Conservation (phyloP, 2,113 vertebrate genomes). For the Cyphomyrus plagiostoma region DNA sequence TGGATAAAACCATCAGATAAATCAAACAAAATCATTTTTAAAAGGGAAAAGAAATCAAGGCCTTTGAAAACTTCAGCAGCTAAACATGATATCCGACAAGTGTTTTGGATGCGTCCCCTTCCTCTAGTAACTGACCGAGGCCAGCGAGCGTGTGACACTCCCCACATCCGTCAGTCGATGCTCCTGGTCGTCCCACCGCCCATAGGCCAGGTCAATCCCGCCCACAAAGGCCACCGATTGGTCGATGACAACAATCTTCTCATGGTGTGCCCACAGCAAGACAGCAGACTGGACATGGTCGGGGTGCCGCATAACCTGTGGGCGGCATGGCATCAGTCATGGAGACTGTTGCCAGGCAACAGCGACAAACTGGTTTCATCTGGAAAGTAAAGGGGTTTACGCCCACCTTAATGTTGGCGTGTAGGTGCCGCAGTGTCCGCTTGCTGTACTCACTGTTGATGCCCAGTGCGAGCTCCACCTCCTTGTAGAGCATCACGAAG, state of each 20-base stretch:
- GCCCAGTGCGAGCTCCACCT: constrained; percentile 89
- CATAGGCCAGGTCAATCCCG: constrained; percentile 89
- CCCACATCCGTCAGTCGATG: constrained; percentile 88
- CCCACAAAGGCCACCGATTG: constrained; percentile 91
- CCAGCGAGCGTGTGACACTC: constrained; percentile 69
- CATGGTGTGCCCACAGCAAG: constrained; percentile 95
- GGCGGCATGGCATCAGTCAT: background rate
- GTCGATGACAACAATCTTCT: constrained; percentile 86
- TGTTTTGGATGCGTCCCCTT: background rate
- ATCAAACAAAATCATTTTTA: background rate
- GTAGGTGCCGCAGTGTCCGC: constrained; percentile 69
- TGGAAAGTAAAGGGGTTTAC: background rate
- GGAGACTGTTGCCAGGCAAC: background rate
- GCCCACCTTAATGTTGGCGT: constrained; percentile 89
- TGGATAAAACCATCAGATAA: background rate
- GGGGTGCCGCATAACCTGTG: constrained; percentile 92
- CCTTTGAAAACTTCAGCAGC: background rate
- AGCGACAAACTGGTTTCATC: background rate
- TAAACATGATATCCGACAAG: background rate
- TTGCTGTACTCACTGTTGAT: constrained; percentile 98
- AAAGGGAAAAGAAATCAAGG: background rate
- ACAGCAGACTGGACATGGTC: constrained; percentile 89
- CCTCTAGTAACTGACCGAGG: constrained; percentile 39
- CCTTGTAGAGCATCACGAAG: constrained; percentile 93
- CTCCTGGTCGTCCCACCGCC: constrained; percentile 87